Evolutionary conservation across 2,888 invertebrate species (phyloP).

Genomic region (Drosophila heteroneura): DNA sequence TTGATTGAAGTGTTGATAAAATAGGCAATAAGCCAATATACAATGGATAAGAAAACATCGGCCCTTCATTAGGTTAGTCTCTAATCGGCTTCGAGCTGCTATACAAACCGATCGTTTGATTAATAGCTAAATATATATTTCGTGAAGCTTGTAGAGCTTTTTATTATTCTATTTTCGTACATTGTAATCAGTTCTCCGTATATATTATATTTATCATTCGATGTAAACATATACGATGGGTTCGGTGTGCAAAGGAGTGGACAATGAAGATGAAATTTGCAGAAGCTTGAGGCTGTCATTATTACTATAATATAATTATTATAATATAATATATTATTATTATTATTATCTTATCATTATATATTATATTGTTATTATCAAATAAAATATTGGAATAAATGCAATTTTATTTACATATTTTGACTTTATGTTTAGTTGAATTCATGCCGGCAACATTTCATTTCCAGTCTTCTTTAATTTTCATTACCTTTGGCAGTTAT

Average conservation of each 20-base stretch:
- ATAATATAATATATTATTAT: neutral
- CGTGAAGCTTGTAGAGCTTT: neutral
- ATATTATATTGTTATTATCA: neutral
- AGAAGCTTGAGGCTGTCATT: neutral
- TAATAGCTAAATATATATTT: slow-evolving; percentile 7
- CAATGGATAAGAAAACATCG: slow-evolving; percentile 20
- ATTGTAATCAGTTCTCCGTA: neutral
- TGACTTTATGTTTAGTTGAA: neutral
- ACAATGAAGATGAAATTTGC: neutral
- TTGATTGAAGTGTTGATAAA: slow-evolving; percentile 56
- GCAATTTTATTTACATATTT: neutral
- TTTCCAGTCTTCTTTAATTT: slow-evolving; percentile 19
- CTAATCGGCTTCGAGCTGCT: slow-evolving; percentile 6
- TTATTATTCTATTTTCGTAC: neutral
- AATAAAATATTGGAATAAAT: neutral
- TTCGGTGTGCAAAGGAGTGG: neutral
- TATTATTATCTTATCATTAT: neutral
- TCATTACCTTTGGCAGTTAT: slow-evolving; percentile 32
- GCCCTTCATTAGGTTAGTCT: slow-evolving; percentile 12
- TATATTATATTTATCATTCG: neutral
- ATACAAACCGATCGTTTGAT: slow-evolving; percentile 19
- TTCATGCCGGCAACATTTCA: neutral
- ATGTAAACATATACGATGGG: neutral
- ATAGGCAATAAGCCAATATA: slow-evolving; percentile 20
- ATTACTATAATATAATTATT: neutral